Percentiles rank a stretch among this genome's conserved stretches.
phyloP scores from a whole-genome alignment of 2,888 invertebrate species.

The Notodonta dromedarius region DNA sequence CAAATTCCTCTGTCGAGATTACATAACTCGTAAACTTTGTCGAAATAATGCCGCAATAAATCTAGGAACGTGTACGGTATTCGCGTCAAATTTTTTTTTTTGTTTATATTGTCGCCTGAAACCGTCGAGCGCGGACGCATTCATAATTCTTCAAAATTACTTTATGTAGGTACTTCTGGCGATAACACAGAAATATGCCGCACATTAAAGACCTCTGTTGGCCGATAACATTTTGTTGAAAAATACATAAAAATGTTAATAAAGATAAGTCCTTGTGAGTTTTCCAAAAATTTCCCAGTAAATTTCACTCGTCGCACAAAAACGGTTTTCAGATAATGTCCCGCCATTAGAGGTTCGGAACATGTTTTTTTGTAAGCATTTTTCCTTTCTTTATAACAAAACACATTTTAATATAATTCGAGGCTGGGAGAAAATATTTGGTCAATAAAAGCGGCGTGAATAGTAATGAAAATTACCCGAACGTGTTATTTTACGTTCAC shows the following conservation, averaged over 20 bases:
- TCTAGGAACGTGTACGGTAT: slow-evolving; percentile 52
- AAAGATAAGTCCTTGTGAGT: slow-evolving; percentile 69
- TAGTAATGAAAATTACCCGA: slow-evolving; percentile 35
- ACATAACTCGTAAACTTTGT: slow-evolving; percentile 54
- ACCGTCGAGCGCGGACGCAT: slow-evolving; percentile 44
- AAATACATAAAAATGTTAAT: slow-evolving; percentile 75
- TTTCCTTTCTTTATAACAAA: slow-evolving; percentile 43
- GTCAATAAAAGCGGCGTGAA: slow-evolving; percentile 34
- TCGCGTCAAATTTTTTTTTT: slow-evolving; percentile 57
- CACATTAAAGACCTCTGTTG: slow-evolving; percentile 61
- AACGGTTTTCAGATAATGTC: slow-evolving; percentile 75
- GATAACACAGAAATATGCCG: slow-evolving; percentile 59
- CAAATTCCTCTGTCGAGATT: slow-evolving; percentile 54
- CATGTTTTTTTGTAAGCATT: slow-evolving; percentile 63
- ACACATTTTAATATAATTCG: slow-evolving; percentile 48
- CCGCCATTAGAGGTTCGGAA: slow-evolving; percentile 69
- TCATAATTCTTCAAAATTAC: slow-evolving; percentile 67
- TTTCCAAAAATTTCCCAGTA: slow-evolving; percentile 67
- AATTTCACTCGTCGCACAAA: slow-evolving; percentile 69
- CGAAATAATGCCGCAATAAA: slow-evolving; percentile 58
- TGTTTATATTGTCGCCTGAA: slow-evolving; percentile 58
- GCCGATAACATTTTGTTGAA: slow-evolving; percentile 68
- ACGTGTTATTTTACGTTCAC: slow-evolving; percentile 33
- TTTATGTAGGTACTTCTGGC: slow-evolving; percentile 54
- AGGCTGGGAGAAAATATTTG: slow-evolving; percentile 38